Evolutionary conservation across 2,113 vertebrate species (phyloP).

Genomic region (Cottus gobio): DNA sequence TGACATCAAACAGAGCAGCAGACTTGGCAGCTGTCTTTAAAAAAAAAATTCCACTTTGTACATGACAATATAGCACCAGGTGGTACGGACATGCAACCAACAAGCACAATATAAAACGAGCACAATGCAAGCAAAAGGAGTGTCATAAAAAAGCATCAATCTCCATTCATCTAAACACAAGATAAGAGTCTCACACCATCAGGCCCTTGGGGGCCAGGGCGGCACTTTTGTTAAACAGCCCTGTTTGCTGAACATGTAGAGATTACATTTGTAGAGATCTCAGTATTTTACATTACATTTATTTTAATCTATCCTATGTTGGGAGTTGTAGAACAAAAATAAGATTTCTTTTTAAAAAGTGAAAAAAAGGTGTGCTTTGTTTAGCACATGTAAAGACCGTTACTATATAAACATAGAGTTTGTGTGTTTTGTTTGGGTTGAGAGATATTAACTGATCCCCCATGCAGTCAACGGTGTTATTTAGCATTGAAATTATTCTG

Average conservation of each 20-base stretch:
- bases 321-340: too few relatives aligned
- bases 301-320: too few relatives aligned
- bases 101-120: neutral
- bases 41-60: neutral
- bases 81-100: neutral
- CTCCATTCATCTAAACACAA: too few relatives aligned
- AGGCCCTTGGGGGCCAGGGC: neutral
- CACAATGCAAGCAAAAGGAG: too few relatives aligned
- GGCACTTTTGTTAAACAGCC: too few relatives aligned
- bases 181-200: too few relatives aligned
- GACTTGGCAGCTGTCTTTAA: neutral
- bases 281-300: neutral
- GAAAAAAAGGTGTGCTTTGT: too few relatives aligned
- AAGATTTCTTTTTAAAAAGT: too few relatives aligned
- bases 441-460: neutral
- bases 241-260: too few relatives aligned
- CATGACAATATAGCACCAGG: neutral
- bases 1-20: too few relatives aligned
- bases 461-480: neutral
- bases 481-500: conserved; percentile 42
- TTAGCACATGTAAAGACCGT: neutral
- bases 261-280: neutral
- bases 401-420: neutral
- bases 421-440: neutral
- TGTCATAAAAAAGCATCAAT: neutral